Conservation (phyloP, 2,113 vertebrate species). For the Pangasianodon gigas region DNA sequence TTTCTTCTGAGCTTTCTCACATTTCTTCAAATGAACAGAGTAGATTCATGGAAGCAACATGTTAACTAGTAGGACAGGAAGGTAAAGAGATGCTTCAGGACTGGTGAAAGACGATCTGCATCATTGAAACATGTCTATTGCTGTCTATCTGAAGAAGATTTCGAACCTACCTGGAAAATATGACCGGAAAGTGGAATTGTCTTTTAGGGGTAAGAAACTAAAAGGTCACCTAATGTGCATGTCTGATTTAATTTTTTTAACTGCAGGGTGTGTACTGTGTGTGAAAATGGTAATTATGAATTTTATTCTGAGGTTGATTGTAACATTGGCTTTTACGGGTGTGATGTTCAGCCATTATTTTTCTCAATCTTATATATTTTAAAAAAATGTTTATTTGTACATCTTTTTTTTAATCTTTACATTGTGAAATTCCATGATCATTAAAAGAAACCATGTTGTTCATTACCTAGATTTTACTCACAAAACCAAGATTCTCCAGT, state of each 20-base stretch:
- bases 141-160: slow-evolving; percentile 74
- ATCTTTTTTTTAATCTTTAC: neutral
- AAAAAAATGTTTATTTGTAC: neutral
- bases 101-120: neutral
- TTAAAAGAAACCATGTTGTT: slow-evolving; percentile 37
- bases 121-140: slow-evolving; percentile 80
- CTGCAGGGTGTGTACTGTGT: neutral
- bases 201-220: slow-evolving; percentile 81
- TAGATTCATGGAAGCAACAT: slow-evolving; percentile 15
- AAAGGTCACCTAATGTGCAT: neutral
- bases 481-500: slow-evolving; percentile 82
- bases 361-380: neutral
- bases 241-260: neutral
- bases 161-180: slow-evolving; percentile 79
- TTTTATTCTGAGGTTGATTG: neutral
- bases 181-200: slow-evolving; percentile 81
- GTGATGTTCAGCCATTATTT: neutral
- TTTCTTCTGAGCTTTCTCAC: neutral
- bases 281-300: neutral
- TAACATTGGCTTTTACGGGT: neutral
- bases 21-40: neutral
- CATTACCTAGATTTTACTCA: slow-evolving; percentile 80
- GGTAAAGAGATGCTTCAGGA: neutral
- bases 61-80: neutral
- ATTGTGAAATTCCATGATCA: neutral